Evolutionary conservation across 2,888 invertebrate genomes (phyloP).

Genomic region (Drosophila niveifrons): DNA sequence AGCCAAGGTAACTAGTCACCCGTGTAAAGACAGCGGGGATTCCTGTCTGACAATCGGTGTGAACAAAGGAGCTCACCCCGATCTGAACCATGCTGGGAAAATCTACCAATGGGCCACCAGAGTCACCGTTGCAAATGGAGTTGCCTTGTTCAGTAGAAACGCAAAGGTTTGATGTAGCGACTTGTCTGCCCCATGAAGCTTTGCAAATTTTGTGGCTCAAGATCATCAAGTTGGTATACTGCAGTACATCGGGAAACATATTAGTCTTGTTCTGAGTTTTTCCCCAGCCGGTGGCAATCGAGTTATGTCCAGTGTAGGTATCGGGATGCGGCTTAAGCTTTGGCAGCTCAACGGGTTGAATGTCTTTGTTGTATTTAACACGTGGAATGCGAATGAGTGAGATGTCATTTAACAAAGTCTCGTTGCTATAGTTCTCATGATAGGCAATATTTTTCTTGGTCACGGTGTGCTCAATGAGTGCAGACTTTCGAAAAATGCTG

Average conservation of each 20-base stretch:
- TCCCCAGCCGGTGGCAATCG: neutral
- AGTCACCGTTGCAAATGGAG: too few relatives aligned
- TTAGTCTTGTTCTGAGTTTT: neutral
- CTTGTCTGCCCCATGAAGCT: too few relatives aligned
- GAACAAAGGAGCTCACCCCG: too few relatives aligned
- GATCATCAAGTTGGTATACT: too few relatives aligned
- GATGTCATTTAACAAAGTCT: neutral
- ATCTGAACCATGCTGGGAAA: too few relatives aligned
- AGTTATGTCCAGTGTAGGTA: neutral
- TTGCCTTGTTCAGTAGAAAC: too few relatives aligned
- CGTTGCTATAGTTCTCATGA: neutral
- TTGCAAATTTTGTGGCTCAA: too few relatives aligned
- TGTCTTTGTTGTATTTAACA: neutral
- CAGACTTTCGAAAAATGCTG: neutral
- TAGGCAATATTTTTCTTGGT: neutral
- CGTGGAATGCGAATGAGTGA: neutral
- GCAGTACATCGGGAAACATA: too few relatives aligned
- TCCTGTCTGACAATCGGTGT: rapidly evolving
- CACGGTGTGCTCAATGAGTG: neutral
- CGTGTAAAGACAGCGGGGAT: too few relatives aligned
- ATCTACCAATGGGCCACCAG: too few relatives aligned
- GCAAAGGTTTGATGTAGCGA: too few relatives aligned
- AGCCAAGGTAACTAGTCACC: too few relatives aligned
- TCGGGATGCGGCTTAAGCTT: neutral
- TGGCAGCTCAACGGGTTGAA: neutral